Evolutionary conservation across 1,140 invertebrate genomes (phyloP), one percentile per base, ranked within the genome.

Genomic region (Copidosoma floridanum): DNA sequence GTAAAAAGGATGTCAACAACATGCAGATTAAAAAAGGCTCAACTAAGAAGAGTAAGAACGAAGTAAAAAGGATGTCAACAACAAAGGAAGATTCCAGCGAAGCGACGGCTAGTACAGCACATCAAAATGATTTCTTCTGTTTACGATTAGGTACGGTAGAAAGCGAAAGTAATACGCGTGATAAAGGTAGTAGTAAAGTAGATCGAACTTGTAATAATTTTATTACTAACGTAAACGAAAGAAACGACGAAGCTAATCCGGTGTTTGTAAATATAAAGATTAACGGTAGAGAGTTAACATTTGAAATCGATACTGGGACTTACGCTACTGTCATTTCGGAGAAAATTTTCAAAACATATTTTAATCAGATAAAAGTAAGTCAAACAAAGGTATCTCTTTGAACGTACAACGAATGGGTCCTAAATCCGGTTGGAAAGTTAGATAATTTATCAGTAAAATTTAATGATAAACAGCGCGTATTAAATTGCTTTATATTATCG

Each of bases 401-500:
- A 50, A 38, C 55, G 24, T 58, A 63, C 35, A 41, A 27, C 3
- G 53, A 47, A 26, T 16, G 46, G 12, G 12, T 35, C 7, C 20
- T 57, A 38, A 24, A 44, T 12, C 61, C 61, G 11, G 5, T 27
- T 12, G 61, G 61, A 2, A 38, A 57, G 40, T 41, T 63, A 27
- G 37, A 12, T 18, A 41, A 53, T 20, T 54, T 63, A 41, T 16
- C 51, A 16, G 61, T 58, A 7, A 43, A 12, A 32, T 41, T 47
- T 55, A n/a, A 48, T 2, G 20, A n/a, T 54, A 57, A 7, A 32
- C 37, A 26, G n/a, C n/a, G 35, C 32, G 20, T 44, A 32, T 35
- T 67, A 24, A 23, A 60, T 47, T 20, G 61, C 50, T 63, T 67
- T 44, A 61, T 74, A n/a, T 65, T 72, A 26, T 55, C 65, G 2